Base-by-base conservation (phyloP, 2,113 vertebrate species). In the Phoxinus phoxinus region DNA sequence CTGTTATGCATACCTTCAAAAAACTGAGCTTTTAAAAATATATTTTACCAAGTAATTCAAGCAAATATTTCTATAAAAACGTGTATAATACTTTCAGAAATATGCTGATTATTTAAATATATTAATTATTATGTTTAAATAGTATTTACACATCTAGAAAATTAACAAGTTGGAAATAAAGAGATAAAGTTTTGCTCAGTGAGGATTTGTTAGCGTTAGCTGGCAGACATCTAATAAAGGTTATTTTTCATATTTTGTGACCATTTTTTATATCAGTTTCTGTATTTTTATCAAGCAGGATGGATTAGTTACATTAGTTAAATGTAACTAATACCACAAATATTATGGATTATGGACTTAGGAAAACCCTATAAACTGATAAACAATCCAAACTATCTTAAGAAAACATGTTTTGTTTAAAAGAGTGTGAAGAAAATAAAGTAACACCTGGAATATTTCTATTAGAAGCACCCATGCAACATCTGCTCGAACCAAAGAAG, bases 221-320 rank as follows among this genome's bases (percentile, higher is more conserved):
- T 41, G 17, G 19, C 17, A n/a, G 69, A 41, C 21, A n/a, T 37
- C 30, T 9, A 41, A 9, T 19, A 21, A 15, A 71, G 21, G 69
- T 73, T 86, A 85, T 59, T 76, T 77, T 88, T 13, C 3, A n/a
- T 44, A 87, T 86, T 83, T 81, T 83, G 72, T 72, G 32, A 41
- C 25, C 3, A 30, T 65, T 65, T 67, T 65, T 32, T 6, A 35
- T 69, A 69, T 35, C 65, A 35, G 30, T 69, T 35, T 35, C 7
- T 35, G 30, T 17, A 51, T 67, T 67, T 67, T 67, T 35, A 19
- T 19, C 6, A 67, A 7, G 32, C 30, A 21, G 6, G 15, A 10
- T 67, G 3, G 30, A 67, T 21, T 9, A 35, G 17, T 21, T 9
- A n/a, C n/a, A n/a, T n/a, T n/a, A n/a, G n/a, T n/a, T n/a, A n/a